phyloP scores from a whole-genome alignment of 2,113 vertebrate genomes.

The Toxotes jaculatrix region DNA sequence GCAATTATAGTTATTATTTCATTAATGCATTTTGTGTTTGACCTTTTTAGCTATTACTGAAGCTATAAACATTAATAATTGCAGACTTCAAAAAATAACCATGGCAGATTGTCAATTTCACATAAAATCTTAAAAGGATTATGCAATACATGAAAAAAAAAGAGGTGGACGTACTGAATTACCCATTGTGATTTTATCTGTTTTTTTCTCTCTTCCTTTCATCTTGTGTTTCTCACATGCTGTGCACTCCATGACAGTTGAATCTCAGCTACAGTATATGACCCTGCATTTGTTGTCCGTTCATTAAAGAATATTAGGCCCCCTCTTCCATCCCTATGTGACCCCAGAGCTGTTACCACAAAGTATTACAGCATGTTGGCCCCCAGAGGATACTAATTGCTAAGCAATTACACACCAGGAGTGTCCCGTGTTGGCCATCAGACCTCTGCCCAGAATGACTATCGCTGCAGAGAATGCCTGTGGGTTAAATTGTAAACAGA shows the following conservation, averaged over 20 bases:
- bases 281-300: constrained; percentile 9
- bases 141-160: neutral
- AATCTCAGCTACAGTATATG: neutral
- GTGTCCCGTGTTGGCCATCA: constrained; percentile 19
- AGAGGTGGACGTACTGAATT: neutral
- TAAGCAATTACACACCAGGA: constrained; percentile 55
- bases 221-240: neutral
- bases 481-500: constrained; percentile 41
- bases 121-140: constrained; percentile 20
- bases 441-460: constrained; percentile 25
- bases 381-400: constrained; percentile 45
- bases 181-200: neutral
- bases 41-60: neutral
- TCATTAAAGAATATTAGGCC: constrained; percentile 15
- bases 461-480: constrained; percentile 20
- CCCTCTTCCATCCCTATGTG: neutral
- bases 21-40: neutral
- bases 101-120: neutral
- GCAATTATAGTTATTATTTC: neutral
- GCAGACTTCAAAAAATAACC: neutral
- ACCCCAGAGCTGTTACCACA: constrained; percentile 14
- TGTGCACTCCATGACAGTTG: neutral
- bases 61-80: neutral
- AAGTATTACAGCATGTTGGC: constrained; percentile 19
- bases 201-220: neutral